Conservation (phyloP, 92 coral and sea anemone species). For the Epizoanthus rinbou region DNA sequence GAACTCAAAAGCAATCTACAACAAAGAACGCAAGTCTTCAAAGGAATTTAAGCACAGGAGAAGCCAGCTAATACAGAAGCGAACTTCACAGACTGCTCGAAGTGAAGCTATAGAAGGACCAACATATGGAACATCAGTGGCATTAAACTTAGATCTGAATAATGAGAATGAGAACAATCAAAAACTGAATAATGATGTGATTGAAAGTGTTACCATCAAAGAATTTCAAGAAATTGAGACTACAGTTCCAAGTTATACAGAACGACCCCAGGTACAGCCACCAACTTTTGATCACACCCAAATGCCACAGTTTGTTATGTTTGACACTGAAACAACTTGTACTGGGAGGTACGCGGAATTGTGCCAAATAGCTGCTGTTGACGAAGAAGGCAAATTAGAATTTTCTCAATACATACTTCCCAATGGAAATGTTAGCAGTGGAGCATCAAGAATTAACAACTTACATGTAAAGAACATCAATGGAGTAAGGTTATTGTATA, state of each 20-base stretch:
- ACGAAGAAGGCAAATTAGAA: slow-evolving; percentile 9
- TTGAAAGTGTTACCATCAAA: not conserved
- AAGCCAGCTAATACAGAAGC: slow-evolving; percentile 18
- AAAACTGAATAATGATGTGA: not conserved
- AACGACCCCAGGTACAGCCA: not conserved
- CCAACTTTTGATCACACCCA: not conserved
- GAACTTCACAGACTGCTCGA: slow-evolving; percentile 23
- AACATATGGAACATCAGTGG: slow-evolving; percentile 43
- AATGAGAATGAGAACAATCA: not conserved
- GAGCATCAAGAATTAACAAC: slow-evolving; percentile 38
- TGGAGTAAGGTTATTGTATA: not conserved
- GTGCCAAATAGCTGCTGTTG: slow-evolving; percentile 44
- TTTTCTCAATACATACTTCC: slow-evolving; percentile 33
- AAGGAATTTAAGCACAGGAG: slow-evolving; percentile 33
- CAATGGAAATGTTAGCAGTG: not conserved
- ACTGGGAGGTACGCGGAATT: slow-evolving; percentile 45
- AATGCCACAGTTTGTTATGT: slow-evolving; percentile 3
- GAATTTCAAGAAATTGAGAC: slow-evolving; percentile 11
- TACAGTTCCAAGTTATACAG: not conserved
- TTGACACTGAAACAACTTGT: slow-evolving; percentile 32
- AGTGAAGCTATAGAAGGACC: slow-evolving; percentile 57
- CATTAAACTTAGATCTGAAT: slow-evolving; percentile 13
- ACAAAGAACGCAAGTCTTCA: slow-evolving; percentile 28
- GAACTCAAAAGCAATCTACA: slow-evolving; percentile 11
- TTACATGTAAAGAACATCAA: slow-evolving; percentile 23